These are phyloP conservation scores for Rhagoletis zephyria DNA, from an alignment of 1,140 invertebrate genomes.

Conservation along the genomic window DNA sequence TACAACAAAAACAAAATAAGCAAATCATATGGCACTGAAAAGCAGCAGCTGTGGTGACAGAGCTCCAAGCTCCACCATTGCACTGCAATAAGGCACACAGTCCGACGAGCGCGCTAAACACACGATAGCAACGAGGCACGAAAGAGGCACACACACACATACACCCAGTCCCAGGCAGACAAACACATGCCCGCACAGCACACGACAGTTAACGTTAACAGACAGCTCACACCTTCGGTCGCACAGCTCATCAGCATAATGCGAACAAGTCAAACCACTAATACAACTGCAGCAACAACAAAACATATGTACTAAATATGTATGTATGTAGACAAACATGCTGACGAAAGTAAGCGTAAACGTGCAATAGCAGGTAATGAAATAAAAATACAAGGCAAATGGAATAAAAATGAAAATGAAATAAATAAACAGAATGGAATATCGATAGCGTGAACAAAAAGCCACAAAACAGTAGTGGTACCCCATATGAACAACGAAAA, in stretches of 20 bases:
- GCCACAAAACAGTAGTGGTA: neutral
- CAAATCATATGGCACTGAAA: slow-evolving; percentile 50
- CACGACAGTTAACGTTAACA: slow-evolving; percentile 1
- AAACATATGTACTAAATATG: slow-evolving; percentile 13
- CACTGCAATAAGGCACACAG: slow-evolving; percentile 30
- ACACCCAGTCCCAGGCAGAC: neutral
- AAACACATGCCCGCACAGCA: neutral
- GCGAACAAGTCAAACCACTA: slow-evolving; percentile 51
- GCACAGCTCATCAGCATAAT: slow-evolving; percentile 47
- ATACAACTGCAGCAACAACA: slow-evolving; percentile 26
- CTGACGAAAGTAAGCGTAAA: slow-evolving; percentile 19
- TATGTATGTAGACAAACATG: slow-evolving; percentile 2
- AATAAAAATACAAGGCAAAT: slow-evolving; percentile 32
- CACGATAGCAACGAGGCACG: neutral
- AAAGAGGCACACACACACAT: neutral
- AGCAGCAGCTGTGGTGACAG: slow-evolving; percentile 43
- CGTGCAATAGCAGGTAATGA: neutral
- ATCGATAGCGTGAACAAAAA: slow-evolving; percentile 10
- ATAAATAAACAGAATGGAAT: slow-evolving; percentile 52
- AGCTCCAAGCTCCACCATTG: slow-evolving; percentile 42
- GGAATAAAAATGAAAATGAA: slow-evolving; percentile 49
- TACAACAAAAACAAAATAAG: slow-evolving; percentile 55
- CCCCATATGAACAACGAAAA: neutral
- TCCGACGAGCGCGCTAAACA: neutral
- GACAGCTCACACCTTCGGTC: slow-evolving; percentile 38